Evolutionary conservation across 2,113 vertebrate species (phyloP).

Genomic region (Regulus satrapa): DNA sequence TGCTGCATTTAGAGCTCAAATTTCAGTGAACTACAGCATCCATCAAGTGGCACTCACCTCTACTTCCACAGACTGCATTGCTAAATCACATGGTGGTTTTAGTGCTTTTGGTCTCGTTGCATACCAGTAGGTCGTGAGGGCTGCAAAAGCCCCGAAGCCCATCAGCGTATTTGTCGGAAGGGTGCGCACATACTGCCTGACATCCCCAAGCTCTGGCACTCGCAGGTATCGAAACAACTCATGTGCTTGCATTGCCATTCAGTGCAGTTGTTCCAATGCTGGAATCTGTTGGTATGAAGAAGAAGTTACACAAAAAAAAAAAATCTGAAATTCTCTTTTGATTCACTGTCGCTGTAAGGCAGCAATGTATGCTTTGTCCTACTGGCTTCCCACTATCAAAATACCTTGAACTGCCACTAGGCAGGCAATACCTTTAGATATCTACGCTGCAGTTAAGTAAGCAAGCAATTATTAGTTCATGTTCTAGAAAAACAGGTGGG

Average conservation of each 20-base stretch:
- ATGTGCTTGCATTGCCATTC: conserved; percentile 83
- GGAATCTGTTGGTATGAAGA: conserved; percentile 52
- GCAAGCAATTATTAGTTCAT: background rate
- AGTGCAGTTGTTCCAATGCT: background rate
- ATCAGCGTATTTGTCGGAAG: conserved; percentile 89
- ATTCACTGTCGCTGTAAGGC: background rate
- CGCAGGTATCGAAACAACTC: conserved; percentile 89
- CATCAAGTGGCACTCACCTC: conserved; percentile 71
- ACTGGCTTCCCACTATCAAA: background rate
- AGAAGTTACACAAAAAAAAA: background rate
- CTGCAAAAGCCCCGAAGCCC: conserved; percentile 92
- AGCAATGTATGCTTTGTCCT: background rate
- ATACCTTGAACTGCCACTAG: background rate
- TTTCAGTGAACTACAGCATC: background rate
- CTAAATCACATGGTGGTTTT: conserved; percentile 87
- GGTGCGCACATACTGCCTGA: conserved; percentile 86
- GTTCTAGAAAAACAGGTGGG: background rate
- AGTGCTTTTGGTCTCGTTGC: conserved; percentile 87
- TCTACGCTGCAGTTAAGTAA: background rate
- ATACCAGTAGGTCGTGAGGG: conserved; percentile 94
- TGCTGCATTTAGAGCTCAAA: background rate
- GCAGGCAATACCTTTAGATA: background rate
- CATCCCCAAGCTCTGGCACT: conserved; percentile 87
- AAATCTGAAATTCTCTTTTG: background rate
- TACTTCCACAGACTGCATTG: conserved; percentile 88